These are phyloP conservation scores for Meteorus cinctellus DNA, from an alignment of 2,888 invertebrate genomes.

Conservation along the genomic window DNA sequence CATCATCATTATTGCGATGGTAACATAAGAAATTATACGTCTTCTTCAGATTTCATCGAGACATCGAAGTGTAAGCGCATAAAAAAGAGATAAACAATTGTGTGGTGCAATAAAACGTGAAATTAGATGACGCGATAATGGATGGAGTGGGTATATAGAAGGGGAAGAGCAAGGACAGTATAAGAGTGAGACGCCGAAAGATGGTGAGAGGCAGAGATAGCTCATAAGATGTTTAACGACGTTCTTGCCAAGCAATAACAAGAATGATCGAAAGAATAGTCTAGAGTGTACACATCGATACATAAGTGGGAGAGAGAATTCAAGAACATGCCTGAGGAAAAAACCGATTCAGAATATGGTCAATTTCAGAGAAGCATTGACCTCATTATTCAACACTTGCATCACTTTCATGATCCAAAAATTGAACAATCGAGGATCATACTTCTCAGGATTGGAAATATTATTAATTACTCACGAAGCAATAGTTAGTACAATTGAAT, in stretches of 20 bases:
- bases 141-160: background rate
- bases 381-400: too few species aligned
- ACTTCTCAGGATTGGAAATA: too few species aligned
- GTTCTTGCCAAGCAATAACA: conserved; percentile 48
- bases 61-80: background rate
- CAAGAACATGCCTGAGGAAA: background rate
- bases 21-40: background rate
- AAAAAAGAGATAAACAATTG: conserved; percentile 22
- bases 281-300: conserved; percentile 33
- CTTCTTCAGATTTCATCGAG: conserved; percentile 2
- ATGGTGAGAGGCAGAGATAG: conserved; percentile 21
- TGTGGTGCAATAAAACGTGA: conserved; percentile 30
- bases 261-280: conserved; percentile 42
- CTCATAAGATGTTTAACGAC: conserved; percentile 35
- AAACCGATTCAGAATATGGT: conserved; percentile 25
- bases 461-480: too few species aligned
- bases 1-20: conserved; percentile 2
- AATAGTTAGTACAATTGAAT: too few species aligned
- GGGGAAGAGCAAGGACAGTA: conserved; percentile 4
- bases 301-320: conserved; percentile 28
- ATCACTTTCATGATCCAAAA: too few species aligned
- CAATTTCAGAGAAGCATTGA: background rate
- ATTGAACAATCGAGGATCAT: too few species aligned
- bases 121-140: conserved; percentile 41
- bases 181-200: conserved; percentile 9